A percentile compares a stretch with the other conserved stretches of the same genome.
phyloP scores from a whole-genome alignment of 1,140 invertebrate species.

The Trichonephila clavipes region DNA sequence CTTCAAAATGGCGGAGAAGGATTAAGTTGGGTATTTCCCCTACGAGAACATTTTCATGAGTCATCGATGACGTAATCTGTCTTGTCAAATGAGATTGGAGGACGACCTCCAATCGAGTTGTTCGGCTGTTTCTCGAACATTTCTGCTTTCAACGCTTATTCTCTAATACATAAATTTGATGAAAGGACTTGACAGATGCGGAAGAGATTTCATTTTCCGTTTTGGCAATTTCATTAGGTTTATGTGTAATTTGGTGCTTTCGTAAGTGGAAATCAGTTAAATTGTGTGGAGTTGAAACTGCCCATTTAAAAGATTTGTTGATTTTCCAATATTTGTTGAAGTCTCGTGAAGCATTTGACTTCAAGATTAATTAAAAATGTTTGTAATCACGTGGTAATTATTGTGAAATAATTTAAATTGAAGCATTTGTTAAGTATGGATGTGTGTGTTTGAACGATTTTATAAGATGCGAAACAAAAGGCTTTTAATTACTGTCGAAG shows the following conservation, averaged over 20 bases:
- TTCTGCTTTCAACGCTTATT: conserved; percentile 4
- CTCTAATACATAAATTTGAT: background rate
- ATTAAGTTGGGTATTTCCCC: background rate
- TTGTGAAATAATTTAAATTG: too few species aligned
- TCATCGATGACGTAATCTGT: conserved; percentile 8
- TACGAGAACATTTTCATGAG: background rate
- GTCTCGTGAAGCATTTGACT: too few species aligned
- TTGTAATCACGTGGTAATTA: too few species aligned
- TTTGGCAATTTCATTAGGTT: background rate
- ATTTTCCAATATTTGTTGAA: too few species aligned
- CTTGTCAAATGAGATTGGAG: background rate
- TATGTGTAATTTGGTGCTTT: background rate
- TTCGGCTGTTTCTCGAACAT: background rate
- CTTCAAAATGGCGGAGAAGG: background rate
- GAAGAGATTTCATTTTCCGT: background rate
- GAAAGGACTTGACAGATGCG: background rate
- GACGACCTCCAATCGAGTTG: background rate
- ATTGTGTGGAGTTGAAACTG: too few species aligned
- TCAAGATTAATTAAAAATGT: too few species aligned
- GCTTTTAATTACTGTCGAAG: too few species aligned
- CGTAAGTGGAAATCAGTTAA: background rate
- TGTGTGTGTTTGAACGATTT: too few species aligned
- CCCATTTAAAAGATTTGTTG: too few species aligned
- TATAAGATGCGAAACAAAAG: too few species aligned
- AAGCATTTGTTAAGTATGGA: too few species aligned